Base-by-base conservation (phyloP, 2,888 invertebrate genomes). In the Metacarcinus magister region DNA sequence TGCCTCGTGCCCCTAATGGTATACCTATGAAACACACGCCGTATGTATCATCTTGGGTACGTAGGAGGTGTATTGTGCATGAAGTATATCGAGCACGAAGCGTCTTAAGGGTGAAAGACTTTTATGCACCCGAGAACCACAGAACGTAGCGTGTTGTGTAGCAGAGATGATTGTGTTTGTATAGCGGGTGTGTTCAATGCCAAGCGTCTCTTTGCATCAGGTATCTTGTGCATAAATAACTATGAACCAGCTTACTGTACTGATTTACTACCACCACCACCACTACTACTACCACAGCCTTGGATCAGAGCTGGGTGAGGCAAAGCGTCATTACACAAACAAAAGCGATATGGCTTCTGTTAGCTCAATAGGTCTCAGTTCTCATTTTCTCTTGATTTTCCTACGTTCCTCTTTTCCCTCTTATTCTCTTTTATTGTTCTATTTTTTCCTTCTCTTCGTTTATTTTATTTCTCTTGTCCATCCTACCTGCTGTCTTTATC, bases 151-250 rank as follows among this genome's bases (percentile, higher is more conserved):
- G 32, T 82, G 23, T 8, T 82, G 82, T 82, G 32, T 82, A 32
- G 82, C 32, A 32, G 0, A 10, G 82, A 1, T 10, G 32, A 82
- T 82, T 32, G 28, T 82, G 82, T 82, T 82, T 82, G 82, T 32
- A 32, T 82, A 5, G 19, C n/a, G n/a, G 67, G 67, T 82, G 82
- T 82, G 82, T 82, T 82, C 13, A 10, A 32, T 32, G 32, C 32
- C 4, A 32, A 10, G 32, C 54, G 54, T 16, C 54, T 16, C 54
- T 54, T 54, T 54, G 10, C 75, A 75, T 75, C 28, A 75, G 75
- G 28, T 75, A 75, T 75, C 75, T 75, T 75, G 75, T 75, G 4
- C 75, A 75, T 75, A 75, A 75, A 75, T 54, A 75, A 75, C 75
- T 75, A 16, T 13, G 54, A 54, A 54, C 16, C 54, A 13, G 54